These are phyloP conservation scores for Triplophysa yarkandensis DNA, from an alignment of 2,797 vertebrate genomes.

Conservation along the genomic window DNA sequence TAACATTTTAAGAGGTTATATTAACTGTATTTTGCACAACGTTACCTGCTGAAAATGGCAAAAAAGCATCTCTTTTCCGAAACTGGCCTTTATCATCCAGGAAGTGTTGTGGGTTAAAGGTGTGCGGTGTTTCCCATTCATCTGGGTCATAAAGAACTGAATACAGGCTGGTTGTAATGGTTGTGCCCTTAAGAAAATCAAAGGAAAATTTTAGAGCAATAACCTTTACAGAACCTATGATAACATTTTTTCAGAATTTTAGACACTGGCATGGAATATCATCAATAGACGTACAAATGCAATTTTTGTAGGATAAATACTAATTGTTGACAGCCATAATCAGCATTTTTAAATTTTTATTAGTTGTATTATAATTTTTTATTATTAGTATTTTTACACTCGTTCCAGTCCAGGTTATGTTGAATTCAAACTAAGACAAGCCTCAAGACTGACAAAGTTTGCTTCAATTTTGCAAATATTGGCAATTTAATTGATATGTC, in stretches of 20 bases:
- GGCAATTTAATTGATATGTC: no score
- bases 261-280: no score
- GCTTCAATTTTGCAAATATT: no score
- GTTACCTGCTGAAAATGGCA: slow-evolving; percentile 74
- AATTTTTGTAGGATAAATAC: no score
- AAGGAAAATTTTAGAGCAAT: not conserved
- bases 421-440: no score
- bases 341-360: no score
- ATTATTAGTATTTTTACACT: not conserved
- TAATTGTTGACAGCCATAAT: no score
- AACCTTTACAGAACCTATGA: not conserved
- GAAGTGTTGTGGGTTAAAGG: slow-evolving; percentile 77
- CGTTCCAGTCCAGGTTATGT: no score
- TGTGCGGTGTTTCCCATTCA: slow-evolving; percentile 71
- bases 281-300: no score
- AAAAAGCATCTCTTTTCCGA: slow-evolving; percentile 68
- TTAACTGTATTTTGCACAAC: not conserved
- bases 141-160: slow-evolving; percentile 71
- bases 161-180: slow-evolving; percentile 54
- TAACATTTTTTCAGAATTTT: not conserved
- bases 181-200: slow-evolving; percentile 40
- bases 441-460: no score
- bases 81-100: slow-evolving; percentile 73
- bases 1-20: not conserved
- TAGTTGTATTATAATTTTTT: no score